Base-by-base conservation (phyloP, 1,140 invertebrate genomes). In the Trachymyrmex cornetzi region DNA sequence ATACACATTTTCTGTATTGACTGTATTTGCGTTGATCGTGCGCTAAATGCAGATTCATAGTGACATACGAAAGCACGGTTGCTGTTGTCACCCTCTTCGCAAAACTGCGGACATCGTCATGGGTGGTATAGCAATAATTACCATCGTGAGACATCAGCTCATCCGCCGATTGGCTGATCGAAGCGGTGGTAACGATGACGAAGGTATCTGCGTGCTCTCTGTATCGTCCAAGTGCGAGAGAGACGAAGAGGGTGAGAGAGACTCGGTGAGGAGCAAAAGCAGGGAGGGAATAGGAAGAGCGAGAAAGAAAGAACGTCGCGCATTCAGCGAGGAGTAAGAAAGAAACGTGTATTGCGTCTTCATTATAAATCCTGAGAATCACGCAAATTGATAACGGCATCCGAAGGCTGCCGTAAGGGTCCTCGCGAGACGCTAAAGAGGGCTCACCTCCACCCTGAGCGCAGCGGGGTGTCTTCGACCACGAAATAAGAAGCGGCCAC, bases 301-400 rank as follows among this genome's bases (percentile, higher is more conserved):
- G 34, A 72, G 27, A 74, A 22, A 48, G 66, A 30, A 53, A 14
- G 9, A 27, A 22, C 53, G 9, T 75, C 85, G 72, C 63, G 44
- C 38, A 16, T 34, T 44, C 48, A 19, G 38, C 71, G 64, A 59
- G 16, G 30, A 72, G 24, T 61, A 69, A 63, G 50, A 44, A 64
- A 14, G 61, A 85, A 77, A 19, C 57, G 77, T 64, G 81, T 77
- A 87, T 92, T 89, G 89, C 91, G 67, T 90, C 91, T 91, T 92
- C 91, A 92, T 92, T 92, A 92, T 89, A 89, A 91, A 91, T 91
- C 87, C 85, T 86, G 85, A 92, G 86, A 93, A 93, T 93, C 91
- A 92, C 86, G 90, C 91, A 93, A 93, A 93, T 92, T 92, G 91
- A 92, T 92, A 92, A 92, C 88, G 90, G 91, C 90, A 91, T 91